phyloP scores from a whole-genome alignment of 2,113 vertebrate genomes.

The Paedocypris sp. region DNA sequence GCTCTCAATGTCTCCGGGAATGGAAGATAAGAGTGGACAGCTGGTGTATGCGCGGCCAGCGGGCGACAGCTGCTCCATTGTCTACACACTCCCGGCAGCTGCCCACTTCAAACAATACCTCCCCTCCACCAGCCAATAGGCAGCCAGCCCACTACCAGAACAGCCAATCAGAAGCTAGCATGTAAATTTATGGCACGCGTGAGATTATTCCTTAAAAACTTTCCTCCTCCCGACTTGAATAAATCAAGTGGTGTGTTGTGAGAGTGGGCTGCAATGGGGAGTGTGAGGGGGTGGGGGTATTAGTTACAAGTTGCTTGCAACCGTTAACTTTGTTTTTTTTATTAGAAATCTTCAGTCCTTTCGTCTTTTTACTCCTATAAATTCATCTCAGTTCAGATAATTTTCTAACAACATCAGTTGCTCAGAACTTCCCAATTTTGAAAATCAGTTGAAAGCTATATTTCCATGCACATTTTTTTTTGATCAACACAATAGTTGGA shows the following conservation, averaged over 20 bases:
- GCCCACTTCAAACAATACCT: slow-evolving; percentile 88
- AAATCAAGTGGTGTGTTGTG: slow-evolving; percentile 61
- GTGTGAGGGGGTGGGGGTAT: slow-evolving; percentile 55
- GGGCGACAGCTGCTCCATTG: slow-evolving; percentile 99
- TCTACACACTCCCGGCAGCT: slow-evolving; percentile 83
- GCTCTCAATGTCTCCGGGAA: slow-evolving; percentile 88
- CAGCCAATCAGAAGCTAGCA: slow-evolving; percentile 66
- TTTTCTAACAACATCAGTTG: too few relatives aligned
- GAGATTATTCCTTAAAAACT: slow-evolving; percentile 80
- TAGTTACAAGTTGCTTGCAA: slow-evolving; percentile 53
- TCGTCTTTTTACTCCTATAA: background rate
- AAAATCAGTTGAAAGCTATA: too few relatives aligned
- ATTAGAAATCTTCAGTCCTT: too few relatives aligned
- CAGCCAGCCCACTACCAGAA: slow-evolving; percentile 47
- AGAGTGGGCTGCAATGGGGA: slow-evolving; percentile 29
- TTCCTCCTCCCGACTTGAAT: slow-evolving; percentile 71
- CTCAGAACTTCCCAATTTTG: too few relatives aligned
- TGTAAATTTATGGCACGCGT: slow-evolving; percentile 94
- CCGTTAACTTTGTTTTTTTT: slow-evolving; percentile 29
- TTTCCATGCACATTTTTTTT: background rate
- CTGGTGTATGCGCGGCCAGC: slow-evolving; percentile 96
- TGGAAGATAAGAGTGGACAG: slow-evolving; percentile 99
- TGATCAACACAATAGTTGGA: slow-evolving; percentile 25
- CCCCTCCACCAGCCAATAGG: slow-evolving; percentile 70
- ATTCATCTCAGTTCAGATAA: too few relatives aligned